Evolutionary conservation across 2,113 vertebrate species (phyloP), one percentile per base, ranked within the genome.

Genomic region (Mystacornis crossleyi): DNA sequence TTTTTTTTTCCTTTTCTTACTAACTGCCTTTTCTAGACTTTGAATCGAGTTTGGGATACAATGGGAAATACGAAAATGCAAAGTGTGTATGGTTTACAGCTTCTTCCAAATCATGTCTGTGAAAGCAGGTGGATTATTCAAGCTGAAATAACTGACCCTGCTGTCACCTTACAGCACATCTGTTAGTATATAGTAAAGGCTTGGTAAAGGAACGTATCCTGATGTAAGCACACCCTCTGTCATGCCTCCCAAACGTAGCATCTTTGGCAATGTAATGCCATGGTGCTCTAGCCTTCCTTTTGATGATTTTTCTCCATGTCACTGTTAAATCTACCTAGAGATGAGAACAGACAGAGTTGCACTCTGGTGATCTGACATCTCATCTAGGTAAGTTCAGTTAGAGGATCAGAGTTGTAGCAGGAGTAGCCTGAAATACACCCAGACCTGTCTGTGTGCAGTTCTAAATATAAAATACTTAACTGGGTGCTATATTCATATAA

Each of bases 41-140:
- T 21, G 3, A 79, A 5, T 65, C 0, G 0, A 29, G 11, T 38
- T 71, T 72, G 24, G 42, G 18, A 26, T 83, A 34, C 8, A 6
- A 4, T 88, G 48, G 34, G 38, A 75, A 45, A 23, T 51, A 38
- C 0, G 0, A 29, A 55, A 50, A 42, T 47, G 33, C 13, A 20
- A 79, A 86, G 25, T 0, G 0, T 23, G 3, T 38, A 5, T 51
- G 42, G 33, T 38, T 89, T 43, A 40, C 2, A 79, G 33, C 3
- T 24, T 64, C 19, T 42, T 64, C 38, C 8, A 70, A 16, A 47
- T 4, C 2, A 16, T 64, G 10, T 54, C 71, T 86, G 15, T 86
- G 62, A 20, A 34, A 7, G 2, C 3, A 40, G 36, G 17, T 54
- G 48, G 17, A 33, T 67, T 65, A 34, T 42, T 66, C 34, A 74